These are phyloP conservation scores for Rhimphoctona megacephalus DNA, from an alignment of 2,888 invertebrate species.

Conservation along the genomic window DNA sequence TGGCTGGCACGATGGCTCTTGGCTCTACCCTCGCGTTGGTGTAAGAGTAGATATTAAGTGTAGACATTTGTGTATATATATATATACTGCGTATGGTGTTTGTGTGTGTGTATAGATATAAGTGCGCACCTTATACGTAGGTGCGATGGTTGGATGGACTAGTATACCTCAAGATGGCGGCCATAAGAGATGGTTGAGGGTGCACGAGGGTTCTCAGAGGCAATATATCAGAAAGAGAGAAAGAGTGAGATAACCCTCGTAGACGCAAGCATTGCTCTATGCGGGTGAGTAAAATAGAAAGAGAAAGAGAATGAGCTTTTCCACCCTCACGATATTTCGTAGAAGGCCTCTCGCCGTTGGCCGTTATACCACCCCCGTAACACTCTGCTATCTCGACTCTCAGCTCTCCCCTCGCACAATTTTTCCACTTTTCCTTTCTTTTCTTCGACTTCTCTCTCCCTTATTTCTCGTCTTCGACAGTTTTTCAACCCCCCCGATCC, in stretches of 20 bases:
- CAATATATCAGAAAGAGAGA: conserved; percentile 82
- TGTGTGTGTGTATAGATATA: background rate
- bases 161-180: conserved; percentile 84
- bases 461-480: conserved; percentile 66
- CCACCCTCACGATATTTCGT: conserved; percentile 64
- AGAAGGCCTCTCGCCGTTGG: conserved; percentile 77
- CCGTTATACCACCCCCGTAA: conserved; percentile 75
- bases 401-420: conserved; percentile 57
- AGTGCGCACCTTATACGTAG: conserved; percentile 44
- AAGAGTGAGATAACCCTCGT: conserved; percentile 57
- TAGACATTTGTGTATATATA: conserved; percentile 12
- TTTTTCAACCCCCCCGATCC: conserved; percentile 17
- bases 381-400: conserved; percentile 64
- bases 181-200: conserved; percentile 84
- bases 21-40: conserved; percentile 35
- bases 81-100: background rate
- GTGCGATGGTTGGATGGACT: conserved; percentile 71
- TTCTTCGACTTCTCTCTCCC: conserved; percentile 32
- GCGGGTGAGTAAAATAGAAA: conserved; percentile 63
- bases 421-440: conserved; percentile 57
- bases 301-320: conserved; percentile 54
- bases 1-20: conserved; percentile 63
- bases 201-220: conserved; percentile 82
- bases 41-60: conserved; percentile 26
- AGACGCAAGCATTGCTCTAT: conserved; percentile 2